Evolutionary conservation across 2,888 invertebrate genomes (phyloP).

Genomic region (Chymomyza caudatula): DNA sequence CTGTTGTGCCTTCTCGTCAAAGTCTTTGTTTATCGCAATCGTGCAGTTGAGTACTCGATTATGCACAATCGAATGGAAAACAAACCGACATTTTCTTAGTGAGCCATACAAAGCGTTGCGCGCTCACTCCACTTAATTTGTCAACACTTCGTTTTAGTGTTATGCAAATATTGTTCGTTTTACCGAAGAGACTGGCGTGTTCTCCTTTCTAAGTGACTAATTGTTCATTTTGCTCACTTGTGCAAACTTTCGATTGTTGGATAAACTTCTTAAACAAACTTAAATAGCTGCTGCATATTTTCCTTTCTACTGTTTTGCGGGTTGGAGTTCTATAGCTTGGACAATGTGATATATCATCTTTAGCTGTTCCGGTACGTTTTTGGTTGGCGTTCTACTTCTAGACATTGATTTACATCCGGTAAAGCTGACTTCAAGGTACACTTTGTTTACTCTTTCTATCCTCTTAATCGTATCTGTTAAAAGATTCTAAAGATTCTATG

Average conservation of each 20-base stretch:
- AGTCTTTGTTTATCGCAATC: too few relatives aligned
- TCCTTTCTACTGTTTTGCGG: not conserved
- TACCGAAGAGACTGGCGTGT: not conserved
- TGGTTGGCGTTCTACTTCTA: too few relatives aligned
- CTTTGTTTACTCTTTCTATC: too few relatives aligned
- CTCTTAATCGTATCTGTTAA: too few relatives aligned
- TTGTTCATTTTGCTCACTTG: constrained; percentile 1
- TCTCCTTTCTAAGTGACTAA: not conserved
- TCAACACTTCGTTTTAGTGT: too few relatives aligned
- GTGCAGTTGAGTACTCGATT: not conserved
- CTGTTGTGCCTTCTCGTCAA: not conserved
- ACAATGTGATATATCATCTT: not conserved
- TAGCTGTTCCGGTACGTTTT: too few relatives aligned
- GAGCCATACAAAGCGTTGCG: not conserved
- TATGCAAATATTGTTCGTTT: not conserved
- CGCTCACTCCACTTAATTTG: not conserved
- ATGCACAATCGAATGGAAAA: not conserved
- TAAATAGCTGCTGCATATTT: not conserved
- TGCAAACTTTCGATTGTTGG: not conserved
- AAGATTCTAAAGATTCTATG: too few relatives aligned
- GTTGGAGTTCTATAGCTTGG: not conserved
- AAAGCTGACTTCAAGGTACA: too few relatives aligned
- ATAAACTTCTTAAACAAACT: not conserved
- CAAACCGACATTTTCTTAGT: not conserved
- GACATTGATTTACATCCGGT: too few relatives aligned